These are phyloP conservation scores for Cladorhizidae sp. DNA, from an alignment of 37 sponge, comb jelly and placozoan species.

Conservation along the genomic window DNA sequence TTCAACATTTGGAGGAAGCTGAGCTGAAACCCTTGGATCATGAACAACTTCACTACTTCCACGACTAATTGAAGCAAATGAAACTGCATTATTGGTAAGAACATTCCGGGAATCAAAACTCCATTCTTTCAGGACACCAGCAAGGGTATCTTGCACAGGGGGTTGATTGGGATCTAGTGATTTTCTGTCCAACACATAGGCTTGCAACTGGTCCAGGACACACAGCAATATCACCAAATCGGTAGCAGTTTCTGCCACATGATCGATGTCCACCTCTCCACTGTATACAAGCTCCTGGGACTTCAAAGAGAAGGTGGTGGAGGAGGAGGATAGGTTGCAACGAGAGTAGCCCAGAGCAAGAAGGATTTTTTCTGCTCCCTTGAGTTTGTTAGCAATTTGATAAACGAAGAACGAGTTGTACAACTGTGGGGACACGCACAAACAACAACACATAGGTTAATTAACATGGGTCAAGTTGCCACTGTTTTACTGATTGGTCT, in stretches of 20 bases:
- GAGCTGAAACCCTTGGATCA: neutral
- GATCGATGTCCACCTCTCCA: conserved; percentile 8
- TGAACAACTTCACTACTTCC: neutral
- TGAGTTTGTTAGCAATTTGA: conserved; percentile 28
- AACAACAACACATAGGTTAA: neutral
- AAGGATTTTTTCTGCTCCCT: conserved; percentile 35
- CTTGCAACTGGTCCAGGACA: conserved; percentile 26
- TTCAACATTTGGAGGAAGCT: neutral
- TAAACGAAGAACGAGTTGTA: conserved; percentile 48
- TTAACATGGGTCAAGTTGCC: neutral
- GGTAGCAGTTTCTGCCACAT: conserved; percentile 5
- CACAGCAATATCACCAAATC: conserved; percentile 46
- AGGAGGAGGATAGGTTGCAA: too few relatives aligned
- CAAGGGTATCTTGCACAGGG: neutral
- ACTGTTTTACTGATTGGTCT: neutral
- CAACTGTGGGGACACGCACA: conserved; percentile 5
- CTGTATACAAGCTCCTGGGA: conserved; percentile 21
- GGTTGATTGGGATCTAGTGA: neutral
- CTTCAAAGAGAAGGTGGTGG: neutral
- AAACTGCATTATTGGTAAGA: neutral
- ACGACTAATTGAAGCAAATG: neutral
- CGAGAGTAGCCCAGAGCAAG: conserved; percentile 40
- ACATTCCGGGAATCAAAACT: neutral
- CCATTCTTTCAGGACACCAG: conserved; percentile 6
- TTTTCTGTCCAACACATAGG: neutral